Evolutionary conservation across 2,113 vertebrate species (phyloP), one percentile per base, ranked within the genome.

Genomic region (Sinosuthora webbiana): DNA sequence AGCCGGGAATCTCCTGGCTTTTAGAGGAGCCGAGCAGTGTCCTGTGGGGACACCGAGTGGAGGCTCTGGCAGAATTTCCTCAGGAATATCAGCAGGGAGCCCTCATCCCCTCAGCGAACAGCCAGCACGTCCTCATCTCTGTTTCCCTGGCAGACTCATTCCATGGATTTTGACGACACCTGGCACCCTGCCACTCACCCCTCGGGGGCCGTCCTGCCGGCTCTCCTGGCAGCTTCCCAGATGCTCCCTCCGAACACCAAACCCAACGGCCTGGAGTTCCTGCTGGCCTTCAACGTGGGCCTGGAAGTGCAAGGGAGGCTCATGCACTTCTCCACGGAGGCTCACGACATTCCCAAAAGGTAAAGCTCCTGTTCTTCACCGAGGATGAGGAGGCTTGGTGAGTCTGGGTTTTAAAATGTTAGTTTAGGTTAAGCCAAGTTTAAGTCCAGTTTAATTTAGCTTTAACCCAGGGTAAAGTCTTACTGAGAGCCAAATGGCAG

Each of bases 141-240:
- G 0, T 91, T 76, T 93, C 37, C 47, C 73, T 39, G 67, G 35
- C 96, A 99, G 98, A 98, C 98, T 82, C 98, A 99, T 93, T 98
- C 99, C 50, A 99, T 99, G 99, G 99, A 99, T 94, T 99, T 99
- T 52, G 99, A 99, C 28, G 99, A 99, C 75, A 99, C 98, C 17
- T 99, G 99, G 98, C 98, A 99, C 88, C 98, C 99, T 41, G 98
- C 99, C 85, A 99, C 99, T 35, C 99, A 99, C 45, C 99, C 98
- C 0, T 99, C 98, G 2, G 99, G 99, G 19, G 98, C 98, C 1
- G 98, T 99, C 5, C 97, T 99, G 50, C 98, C 98, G 4, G 98
- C 98, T 89, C 97, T 99, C 53, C 90, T 99, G 75, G 98, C 99
- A 22, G 97, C 98, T 90, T 98, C 98, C 70, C 98, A 99, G 94